A percentile compares a stretch with the other conserved stretches of the same genome.
Evolutionary conservation across 2,113 vertebrate species (phyloP).

Genomic region (Notiomystis cincta): DNA sequence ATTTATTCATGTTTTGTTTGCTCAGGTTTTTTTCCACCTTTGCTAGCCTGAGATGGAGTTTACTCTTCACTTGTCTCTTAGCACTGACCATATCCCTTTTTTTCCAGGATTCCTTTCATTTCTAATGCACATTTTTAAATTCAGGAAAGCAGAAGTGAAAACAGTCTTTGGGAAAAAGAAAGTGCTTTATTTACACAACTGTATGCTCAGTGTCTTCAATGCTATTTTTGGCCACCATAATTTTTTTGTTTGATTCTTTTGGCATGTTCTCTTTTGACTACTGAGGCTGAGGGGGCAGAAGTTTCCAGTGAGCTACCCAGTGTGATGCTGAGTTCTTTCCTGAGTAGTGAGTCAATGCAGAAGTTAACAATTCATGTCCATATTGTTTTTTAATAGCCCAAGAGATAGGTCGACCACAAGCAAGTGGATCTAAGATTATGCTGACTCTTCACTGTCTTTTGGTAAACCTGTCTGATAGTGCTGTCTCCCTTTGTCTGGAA

Average conservation of each 20-base stretch:
- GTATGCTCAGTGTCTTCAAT: background rate
- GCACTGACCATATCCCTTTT: background rate
- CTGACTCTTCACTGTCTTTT: background rate
- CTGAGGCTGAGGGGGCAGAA: constrained; percentile 5
- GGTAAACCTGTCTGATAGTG: background rate
- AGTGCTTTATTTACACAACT: background rate
- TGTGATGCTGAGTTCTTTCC: background rate
- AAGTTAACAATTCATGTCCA: background rate
- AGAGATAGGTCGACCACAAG: background rate
- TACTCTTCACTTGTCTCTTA: background rate
- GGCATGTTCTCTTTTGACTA: background rate
- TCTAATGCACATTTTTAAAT: background rate
- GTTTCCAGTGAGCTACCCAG: constrained; percentile 3
- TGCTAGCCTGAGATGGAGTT: background rate
- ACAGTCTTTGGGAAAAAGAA: background rate
- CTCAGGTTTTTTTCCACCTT: background rate
- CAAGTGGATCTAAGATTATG: background rate
- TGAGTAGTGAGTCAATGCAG: background rate
- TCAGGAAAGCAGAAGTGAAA: constrained; percentile 7
- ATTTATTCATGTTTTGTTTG: background rate
- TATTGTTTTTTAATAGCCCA: background rate
- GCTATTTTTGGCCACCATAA: constrained; percentile 46
- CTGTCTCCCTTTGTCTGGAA: background rate
- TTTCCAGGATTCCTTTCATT: background rate
- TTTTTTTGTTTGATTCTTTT: constrained; percentile 38